Evolutionary conservation across 2,888 invertebrate species (phyloP).

Genomic region (Tenthredo scrophulariae): DNA sequence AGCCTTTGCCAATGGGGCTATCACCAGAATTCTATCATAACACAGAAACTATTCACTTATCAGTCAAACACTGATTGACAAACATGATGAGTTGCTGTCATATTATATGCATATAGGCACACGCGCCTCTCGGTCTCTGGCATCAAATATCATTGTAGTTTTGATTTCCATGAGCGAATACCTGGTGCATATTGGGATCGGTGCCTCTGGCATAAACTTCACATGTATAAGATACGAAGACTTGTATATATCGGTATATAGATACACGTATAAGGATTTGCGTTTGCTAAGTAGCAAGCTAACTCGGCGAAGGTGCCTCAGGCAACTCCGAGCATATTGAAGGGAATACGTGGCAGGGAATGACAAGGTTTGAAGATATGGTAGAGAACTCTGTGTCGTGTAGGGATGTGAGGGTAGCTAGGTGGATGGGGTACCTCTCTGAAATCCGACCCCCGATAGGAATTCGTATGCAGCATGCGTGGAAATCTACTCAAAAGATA

Average conservation of each 20-base stretch:
- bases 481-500: conserved; percentile 43
- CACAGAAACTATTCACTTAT: neutral
- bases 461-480: conserved; percentile 49
- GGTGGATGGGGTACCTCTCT: neutral
- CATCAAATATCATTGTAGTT: neutral
- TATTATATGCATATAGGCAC: too few relatives aligned
- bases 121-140: too few relatives aligned
- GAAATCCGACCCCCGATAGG: conserved; percentile 25
- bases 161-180: neutral
- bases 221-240: neutral
- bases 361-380: conserved; percentile 35
- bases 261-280: conserved; percentile 17
- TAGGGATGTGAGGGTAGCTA: neutral
- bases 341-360: conserved; percentile 11
- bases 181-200: neutral
- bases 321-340: conserved; percentile 28
- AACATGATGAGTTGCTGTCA: neutral
- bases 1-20: neutral
- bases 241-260: neutral
- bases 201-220: neutral
- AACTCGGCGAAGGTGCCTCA: conserved; percentile 27
- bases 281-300: conserved; percentile 22
- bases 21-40: neutral
- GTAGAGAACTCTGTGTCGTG: neutral
- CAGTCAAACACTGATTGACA: neutral